A percentile compares a stretch with the other conserved stretches of the same genome.
Conservation (phyloP, 1,140 invertebrate genomes). For the Gonioctena quinquepunctata region DNA sequence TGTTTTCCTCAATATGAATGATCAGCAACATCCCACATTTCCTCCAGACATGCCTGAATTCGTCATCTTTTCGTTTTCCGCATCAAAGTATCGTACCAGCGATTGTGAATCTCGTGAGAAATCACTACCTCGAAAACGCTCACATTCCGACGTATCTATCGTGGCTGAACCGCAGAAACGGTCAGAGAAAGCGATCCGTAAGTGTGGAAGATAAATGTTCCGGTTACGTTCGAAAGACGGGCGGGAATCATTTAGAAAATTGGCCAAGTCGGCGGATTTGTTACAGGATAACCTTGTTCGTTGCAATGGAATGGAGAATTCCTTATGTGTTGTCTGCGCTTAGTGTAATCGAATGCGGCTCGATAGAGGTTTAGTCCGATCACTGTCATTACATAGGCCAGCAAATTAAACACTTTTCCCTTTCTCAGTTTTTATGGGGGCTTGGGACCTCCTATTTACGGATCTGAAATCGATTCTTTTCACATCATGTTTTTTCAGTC, state of each 20-base stretch:
- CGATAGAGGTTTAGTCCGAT: no score
- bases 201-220: constrained; percentile 13
- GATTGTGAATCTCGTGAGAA: background rate
- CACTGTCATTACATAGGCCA: no score
- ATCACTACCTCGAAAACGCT: background rate
- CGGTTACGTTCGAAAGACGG: constrained; percentile 1
- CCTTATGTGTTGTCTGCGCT: background rate
- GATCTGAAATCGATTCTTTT: no score
- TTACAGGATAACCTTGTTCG: background rate
- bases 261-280: constrained; percentile 17
- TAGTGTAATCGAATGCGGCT: no score
- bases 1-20: no score
- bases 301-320: background rate
- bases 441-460: no score
- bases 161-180: background rate
- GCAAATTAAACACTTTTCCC: no score
- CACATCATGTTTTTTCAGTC: no score
- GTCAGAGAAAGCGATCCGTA: background rate
- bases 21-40: background rate
- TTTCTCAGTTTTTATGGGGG: no score
- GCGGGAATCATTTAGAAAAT: constrained; percentile 13
- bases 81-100: background rate
- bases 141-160: background rate
- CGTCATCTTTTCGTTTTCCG: background rate
- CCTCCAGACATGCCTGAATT: background rate